Percentiles rank a stretch among this genome's conserved stretches.
Evolutionary conservation across 1,140 invertebrate genomes (phyloP).

Genomic region (Pectinophora gossypiella): DNA sequence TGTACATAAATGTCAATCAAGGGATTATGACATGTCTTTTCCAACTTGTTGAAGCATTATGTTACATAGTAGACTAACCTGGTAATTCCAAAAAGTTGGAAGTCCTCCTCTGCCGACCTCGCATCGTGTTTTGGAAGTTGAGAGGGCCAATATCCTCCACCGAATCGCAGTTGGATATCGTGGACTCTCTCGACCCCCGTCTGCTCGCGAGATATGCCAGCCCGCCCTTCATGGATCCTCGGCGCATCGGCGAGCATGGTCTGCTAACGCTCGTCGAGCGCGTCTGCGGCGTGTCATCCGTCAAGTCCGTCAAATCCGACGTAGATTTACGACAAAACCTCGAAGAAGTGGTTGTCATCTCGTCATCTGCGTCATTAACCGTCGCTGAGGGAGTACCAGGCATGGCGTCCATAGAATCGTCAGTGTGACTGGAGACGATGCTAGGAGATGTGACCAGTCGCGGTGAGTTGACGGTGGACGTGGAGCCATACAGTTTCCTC

Average conservation of each 20-base stretch:
- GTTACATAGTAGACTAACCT: no score
- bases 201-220: constrained; percentile 85
- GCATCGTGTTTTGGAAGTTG: constrained; percentile 84
- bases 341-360: constrained; percentile 55
- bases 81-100: constrained; percentile 92
- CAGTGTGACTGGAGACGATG: constrained; percentile 67
- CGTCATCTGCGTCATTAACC: constrained; percentile 55
- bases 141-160: constrained; percentile 87
- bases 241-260: constrained; percentile 76
- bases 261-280: constrained; percentile 78
- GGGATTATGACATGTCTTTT: no score
- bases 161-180: constrained; percentile 77
- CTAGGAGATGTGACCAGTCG: constrained; percentile 64
- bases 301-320: constrained; percentile 83
- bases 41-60: no score
- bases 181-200: constrained; percentile 81
- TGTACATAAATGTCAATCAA: no score
- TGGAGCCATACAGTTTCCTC: constrained; percentile 62
- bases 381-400: constrained; percentile 52
- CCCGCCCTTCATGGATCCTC: constrained; percentile 80
- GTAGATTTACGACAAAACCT: constrained; percentile 80
- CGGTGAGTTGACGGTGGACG: constrained; percentile 63
- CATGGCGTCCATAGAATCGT: constrained; percentile 60
- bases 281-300: constrained; percentile 77
- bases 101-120: constrained; percentile 84